These are phyloP conservation scores for Vicugna pacos DNA, from an alignment of 2,113 vertebrate genomes.

Conservation along the genomic window DNA sequence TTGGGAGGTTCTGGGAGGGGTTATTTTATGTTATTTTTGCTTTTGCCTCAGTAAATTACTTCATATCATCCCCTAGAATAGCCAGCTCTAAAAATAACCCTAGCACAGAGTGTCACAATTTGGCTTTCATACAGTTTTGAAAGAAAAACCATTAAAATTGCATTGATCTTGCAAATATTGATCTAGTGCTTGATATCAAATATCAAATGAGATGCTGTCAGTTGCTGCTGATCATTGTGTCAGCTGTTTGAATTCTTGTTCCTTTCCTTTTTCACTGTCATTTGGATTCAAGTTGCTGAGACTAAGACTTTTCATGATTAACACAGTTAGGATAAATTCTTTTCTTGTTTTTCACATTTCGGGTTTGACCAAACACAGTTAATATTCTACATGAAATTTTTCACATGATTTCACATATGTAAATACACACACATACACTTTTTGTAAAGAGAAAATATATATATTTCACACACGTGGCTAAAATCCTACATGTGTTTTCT, in stretches of 20 bases:
- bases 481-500: not conserved
- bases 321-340: constrained; percentile 50
- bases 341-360: not conserved
- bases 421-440: not conserved
- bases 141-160: constrained; percentile 65
- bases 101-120: constrained; percentile 16
- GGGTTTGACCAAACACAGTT: not conserved
- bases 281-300: not conserved
- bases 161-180: constrained; percentile 63
- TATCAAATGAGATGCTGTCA: constrained; percentile 61
- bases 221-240: constrained; percentile 33
- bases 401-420: not conserved
- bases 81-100: constrained; percentile 64
- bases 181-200: constrained; percentile 48
- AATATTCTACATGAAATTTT: not conserved
- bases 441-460: not conserved
- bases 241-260: constrained; percentile 35
- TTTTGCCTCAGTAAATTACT: constrained; percentile 61
- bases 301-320: constrained; percentile 50
- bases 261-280: constrained; percentile 41
- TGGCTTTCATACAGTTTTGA: constrained; percentile 32
- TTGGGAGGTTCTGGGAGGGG: not conserved
- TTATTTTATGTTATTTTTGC: not conserved
- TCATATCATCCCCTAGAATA: constrained; percentile 39
- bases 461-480: not conserved